Evolutionary conservation across 1,140 invertebrate genomes (phyloP).

Genomic region (Papilio polytes): DNA sequence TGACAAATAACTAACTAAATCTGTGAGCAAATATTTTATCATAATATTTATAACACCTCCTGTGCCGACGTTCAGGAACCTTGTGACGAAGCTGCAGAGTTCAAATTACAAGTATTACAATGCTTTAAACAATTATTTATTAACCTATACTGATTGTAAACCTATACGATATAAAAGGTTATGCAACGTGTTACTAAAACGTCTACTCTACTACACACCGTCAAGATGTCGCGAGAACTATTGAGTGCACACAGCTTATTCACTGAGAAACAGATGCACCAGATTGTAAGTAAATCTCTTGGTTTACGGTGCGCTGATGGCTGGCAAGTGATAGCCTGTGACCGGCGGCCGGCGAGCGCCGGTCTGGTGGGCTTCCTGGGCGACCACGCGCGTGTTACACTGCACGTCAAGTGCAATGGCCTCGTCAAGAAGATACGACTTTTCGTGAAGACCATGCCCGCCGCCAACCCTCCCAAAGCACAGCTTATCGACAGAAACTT

Average conservation of each 20-base stretch:
- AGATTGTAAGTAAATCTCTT: constrained; percentile 49
- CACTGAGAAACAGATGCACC: constrained; percentile 54
- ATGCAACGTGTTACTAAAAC: background rate
- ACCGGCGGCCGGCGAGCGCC: constrained; percentile 51
- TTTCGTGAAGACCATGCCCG: constrained; percentile 64
- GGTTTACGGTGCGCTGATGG: constrained; percentile 29
- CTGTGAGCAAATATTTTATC: background rate
- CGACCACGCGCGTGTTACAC: constrained; percentile 57
- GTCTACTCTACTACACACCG: background rate
- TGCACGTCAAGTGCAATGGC: constrained; percentile 49
- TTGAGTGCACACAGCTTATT: constrained; percentile 46
- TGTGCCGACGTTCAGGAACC: background rate
- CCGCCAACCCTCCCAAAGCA: constrained; percentile 61
- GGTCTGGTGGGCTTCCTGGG: constrained; percentile 68
- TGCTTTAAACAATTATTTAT: background rate
- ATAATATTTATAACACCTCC: constrained; percentile 16
- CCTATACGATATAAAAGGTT: background rate
- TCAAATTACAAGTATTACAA: background rate
- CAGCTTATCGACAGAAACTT: constrained; percentile 59
- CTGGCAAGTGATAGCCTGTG: constrained; percentile 48
- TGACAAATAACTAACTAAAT: constrained; percentile 8
- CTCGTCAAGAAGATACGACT: constrained; percentile 50
- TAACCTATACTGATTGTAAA: constrained; percentile 10
- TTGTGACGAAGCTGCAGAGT: background rate
- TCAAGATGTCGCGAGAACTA: constrained; percentile 5